Conservation (phyloP, 2,113 vertebrate genomes). For the Galeopterus variegatus region DNA sequence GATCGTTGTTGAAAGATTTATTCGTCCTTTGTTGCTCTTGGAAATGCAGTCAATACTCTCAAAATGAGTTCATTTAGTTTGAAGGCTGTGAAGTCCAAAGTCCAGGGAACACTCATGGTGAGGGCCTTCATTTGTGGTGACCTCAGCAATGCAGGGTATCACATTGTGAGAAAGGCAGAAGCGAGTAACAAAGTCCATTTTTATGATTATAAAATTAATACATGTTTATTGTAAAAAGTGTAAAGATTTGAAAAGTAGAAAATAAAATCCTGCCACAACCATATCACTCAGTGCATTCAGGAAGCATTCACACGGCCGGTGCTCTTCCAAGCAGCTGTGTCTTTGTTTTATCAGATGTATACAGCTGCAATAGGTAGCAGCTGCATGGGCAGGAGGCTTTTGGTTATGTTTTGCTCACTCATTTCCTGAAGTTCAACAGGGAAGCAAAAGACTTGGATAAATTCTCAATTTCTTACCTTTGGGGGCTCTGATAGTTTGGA, state of each 20-base stretch:
- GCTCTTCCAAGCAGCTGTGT: background rate
- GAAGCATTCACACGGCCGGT: background rate
- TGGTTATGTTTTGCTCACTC: background rate
- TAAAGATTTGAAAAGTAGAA: background rate
- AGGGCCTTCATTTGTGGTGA: too few species aligned
- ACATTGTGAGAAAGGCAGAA: too few species aligned
- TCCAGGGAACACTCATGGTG: too few species aligned
- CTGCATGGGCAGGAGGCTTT: background rate
- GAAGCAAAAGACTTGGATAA: background rate
- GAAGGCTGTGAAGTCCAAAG: too few species aligned
- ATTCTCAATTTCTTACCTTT: background rate
- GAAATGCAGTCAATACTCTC: too few species aligned
- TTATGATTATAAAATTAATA: background rate
- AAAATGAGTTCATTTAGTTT: too few species aligned
- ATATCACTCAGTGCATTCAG: background rate
- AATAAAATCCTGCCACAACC: background rate
- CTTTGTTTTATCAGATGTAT: background rate
- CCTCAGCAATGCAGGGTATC: too few species aligned
- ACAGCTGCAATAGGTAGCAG: background rate
- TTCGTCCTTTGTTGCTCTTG: too few species aligned
- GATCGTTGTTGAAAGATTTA: too few species aligned
- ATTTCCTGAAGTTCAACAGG: background rate
- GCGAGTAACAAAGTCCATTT: background rate
- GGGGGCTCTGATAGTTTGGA: background rate
- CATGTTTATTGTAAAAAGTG: background rate